Base-by-base conservation (phyloP, 2,797 vertebrate species). In the Fistularia commersonii region DNA sequence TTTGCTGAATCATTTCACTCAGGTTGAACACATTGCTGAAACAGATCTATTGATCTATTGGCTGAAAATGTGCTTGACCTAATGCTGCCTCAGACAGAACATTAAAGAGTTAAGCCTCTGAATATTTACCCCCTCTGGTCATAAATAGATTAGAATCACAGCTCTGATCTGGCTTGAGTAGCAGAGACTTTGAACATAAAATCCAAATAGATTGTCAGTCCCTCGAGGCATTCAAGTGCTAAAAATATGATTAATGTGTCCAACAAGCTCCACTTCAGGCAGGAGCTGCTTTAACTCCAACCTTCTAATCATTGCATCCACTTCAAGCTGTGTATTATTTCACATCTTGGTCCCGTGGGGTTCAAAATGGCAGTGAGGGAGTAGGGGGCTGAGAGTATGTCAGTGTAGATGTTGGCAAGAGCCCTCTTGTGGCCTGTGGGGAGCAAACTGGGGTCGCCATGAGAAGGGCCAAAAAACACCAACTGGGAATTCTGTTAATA, bases 291-390 rank as follows among this genome's bases (percentile, higher is more conserved):
- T 47, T 2, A 40, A 63, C 23, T 13, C 6, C 32, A 69, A 53
- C 54, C 64, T 58, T 71, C 32, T 70, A 51, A 72, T 69, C 57
- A 59, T 45, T 10, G 43, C 54, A 31, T 57, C 52, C 10, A 54
- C 66, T 48, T 51, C n/a, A 50, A 48, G 43, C 48, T 51, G 55
- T 50, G 40, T 66, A 8, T 58, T 55, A 58, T 68, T 72, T 58
- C 34, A 59, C 31, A 48, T 45, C 43, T 58, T 38, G 13, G 37
- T 14, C 34, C 42, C 47, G 23, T 23, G 23, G 23, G 23, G 23
- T 23, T 23, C 32, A 10, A 70, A 64, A 64, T 66, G 57, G 69
- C 48, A 72, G 55, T 23, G 42, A 42, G 23, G 42, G n/a, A 40
- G 40, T n/a, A 57, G 54, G 57, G 13, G 8, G 46, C 64, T 47